These are phyloP conservation scores for Mizuhopecten yessoensis DNA, from an alignment of 1,140 invertebrate species.

Conservation along the genomic window DNA sequence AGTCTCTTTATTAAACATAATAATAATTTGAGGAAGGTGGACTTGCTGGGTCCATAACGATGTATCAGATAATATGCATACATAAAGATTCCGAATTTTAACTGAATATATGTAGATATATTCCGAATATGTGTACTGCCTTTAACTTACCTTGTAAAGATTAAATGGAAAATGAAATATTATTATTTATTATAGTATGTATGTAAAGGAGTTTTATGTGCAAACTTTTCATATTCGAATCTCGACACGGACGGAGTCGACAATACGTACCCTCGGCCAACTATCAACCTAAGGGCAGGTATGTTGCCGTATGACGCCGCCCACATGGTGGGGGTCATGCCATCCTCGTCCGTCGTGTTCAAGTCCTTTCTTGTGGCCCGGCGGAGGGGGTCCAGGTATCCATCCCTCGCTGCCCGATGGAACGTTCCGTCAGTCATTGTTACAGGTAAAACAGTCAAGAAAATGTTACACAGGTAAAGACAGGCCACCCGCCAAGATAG, in stretches of 20 bases:
- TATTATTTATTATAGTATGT: too few species aligned
- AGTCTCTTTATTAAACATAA: too few species aligned
- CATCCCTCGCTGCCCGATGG: constrained; percentile 95
- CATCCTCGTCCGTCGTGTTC: constrained; percentile 94
- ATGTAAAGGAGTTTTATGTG: too few species aligned
- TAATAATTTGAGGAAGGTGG: too few species aligned
- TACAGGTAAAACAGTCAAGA: constrained; percentile 41
- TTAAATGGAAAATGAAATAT: too few species aligned
- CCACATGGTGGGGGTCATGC: constrained; percentile 95
- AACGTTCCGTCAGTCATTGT: constrained; percentile 75
- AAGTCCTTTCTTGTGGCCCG: constrained; percentile 95
- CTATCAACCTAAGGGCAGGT: constrained; percentile 93
- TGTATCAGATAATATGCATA: too few species aligned
- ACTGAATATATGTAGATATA: too few species aligned
- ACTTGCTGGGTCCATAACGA: too few species aligned
- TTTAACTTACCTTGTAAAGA: too few species aligned
- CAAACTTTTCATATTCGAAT: too few species aligned
- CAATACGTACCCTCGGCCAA: constrained; percentile 92
- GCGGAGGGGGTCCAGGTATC: constrained; percentile 92
- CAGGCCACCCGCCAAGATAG: neutral
- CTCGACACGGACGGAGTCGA: neutral
- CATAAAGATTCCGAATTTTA: too few species aligned
- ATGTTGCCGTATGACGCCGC: constrained; percentile 96
- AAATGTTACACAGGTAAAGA: neutral
- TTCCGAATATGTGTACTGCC: too few species aligned